Evolutionary conservation across 2,888 invertebrate genomes (phyloP), one percentile per base, ranked within the genome.

Genomic region (Hirtodrosophila trivittata): DNA sequence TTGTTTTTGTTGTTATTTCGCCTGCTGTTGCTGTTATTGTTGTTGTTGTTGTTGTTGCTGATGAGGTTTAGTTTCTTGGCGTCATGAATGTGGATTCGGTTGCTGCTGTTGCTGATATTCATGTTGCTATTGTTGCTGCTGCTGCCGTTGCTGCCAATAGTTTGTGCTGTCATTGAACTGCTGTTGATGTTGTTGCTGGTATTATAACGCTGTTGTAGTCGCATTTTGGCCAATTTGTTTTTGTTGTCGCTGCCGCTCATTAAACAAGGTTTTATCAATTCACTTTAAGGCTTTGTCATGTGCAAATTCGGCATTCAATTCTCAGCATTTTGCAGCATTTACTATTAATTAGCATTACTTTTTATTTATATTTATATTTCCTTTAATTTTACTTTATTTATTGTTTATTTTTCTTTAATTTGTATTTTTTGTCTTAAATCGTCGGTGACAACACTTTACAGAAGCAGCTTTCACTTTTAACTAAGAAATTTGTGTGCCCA

Each of bases 401-500:
- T 32, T 13, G 9, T 32, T 32, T 42, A n/a, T 42, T 50, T 57
- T 16, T n/a, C 28, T 63, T 46, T 14, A 13, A 26, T 13, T 3
- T 32, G 26, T 42, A n/a, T 42, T 50, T 32, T 39, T 26, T 43
- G 46, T 50, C 42, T 57, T 57, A 35, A 33, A 38, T 42, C 38
- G 72, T 76, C 67, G 71, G 74, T 51, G 47, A 70, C 73, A 66
- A 66, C 76, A 75, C 62, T 73, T 76, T 56, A 52, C 41, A 47
- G 60, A 62, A 51, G 71, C 60, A 67, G 76, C 77, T 85, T 82
- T 82, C 86, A 77, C 80, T 82, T 83, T 85, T 60, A 63, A 80
- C 69, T 80, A 66, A 64, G 81, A 69, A 73, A 75, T 76, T 67
- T 58, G 56, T 49, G 60, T 52, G 71, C 26, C 26, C 46, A 68